phyloP scores from a whole-genome alignment of 2,797 vertebrate genomes.

The Enteromius treurensis region DNA sequence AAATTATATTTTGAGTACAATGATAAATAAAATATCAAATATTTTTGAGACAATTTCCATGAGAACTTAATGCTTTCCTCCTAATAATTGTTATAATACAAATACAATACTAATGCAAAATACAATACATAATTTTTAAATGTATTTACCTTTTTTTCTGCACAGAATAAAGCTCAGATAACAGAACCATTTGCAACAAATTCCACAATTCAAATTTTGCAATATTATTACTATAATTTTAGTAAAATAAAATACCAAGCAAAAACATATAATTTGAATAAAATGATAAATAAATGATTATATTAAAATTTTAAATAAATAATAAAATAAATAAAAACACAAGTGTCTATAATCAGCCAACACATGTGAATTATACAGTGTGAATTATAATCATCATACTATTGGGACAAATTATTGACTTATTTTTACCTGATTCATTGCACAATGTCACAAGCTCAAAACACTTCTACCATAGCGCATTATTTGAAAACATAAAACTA shows the following conservation, averaged over 20 bases:
- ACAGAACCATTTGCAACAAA: not conserved
- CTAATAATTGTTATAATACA: not conserved
- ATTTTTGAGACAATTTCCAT: not conserved
- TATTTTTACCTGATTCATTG: not conserved
- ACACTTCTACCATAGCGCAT: not conserved
- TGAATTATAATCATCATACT: not conserved
- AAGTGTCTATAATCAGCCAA: not conserved
- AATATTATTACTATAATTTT: not conserved
- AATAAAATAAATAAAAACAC: not conserved
- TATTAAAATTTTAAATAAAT: not conserved
- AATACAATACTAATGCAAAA: not conserved
- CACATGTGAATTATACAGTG: not conserved
- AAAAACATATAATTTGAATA: not conserved
- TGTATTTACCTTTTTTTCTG: not conserved
- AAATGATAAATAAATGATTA: not conserved
- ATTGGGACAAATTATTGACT: not conserved
- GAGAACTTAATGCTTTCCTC: not conserved
- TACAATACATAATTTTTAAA: not conserved
- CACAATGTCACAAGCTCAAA: not conserved
- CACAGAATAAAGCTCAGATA: not conserved
- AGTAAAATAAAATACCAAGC: not conserved
- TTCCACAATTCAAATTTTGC: not conserved
- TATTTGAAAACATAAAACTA: not conserved
- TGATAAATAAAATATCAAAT: not conserved
- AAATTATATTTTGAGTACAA: not conserved